Evolutionary conservation across 2,888 invertebrate species (phyloP).

Genomic region (Philereme vetulata): DNA sequence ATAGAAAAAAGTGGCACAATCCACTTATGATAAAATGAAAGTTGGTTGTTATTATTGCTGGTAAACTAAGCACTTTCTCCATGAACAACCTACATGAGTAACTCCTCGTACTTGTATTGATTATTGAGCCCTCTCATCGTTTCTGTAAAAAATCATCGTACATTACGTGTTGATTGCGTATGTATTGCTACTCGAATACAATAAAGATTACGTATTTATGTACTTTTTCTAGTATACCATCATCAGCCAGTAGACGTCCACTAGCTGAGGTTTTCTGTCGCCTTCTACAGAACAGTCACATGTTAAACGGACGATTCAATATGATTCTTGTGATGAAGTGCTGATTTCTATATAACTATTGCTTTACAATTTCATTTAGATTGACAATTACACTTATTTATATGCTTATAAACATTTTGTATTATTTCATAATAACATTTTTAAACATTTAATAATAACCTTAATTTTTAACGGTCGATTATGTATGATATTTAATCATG

Average conservation of each 20-base stretch:
- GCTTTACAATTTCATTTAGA: background rate
- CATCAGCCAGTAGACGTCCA: too few relatives aligned
- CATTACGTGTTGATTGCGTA: slow-evolving; percentile 25
- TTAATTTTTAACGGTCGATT: slow-evolving; percentile 10
- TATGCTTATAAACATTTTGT: too few relatives aligned
- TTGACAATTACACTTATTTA: too few relatives aligned
- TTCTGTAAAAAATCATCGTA: slow-evolving; percentile 19
- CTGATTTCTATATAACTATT: too few relatives aligned
- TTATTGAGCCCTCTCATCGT: slow-evolving; percentile 5
- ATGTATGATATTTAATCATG: slow-evolving; percentile 4
- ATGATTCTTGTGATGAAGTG: background rate
- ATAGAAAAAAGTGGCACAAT: too few relatives aligned
- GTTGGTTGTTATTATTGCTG: slow-evolving; percentile 53
- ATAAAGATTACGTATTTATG: slow-evolving; percentile 4
- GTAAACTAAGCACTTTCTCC: slow-evolving; percentile 65
- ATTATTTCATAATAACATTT: too few relatives aligned
- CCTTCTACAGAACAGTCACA: too few relatives aligned
- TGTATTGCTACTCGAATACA: background rate
- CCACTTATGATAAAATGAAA: slow-evolving; percentile 63
- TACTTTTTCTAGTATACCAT: too few relatives aligned
- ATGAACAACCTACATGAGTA: background rate
- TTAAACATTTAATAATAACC: background rate
- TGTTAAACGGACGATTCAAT: too few relatives aligned
- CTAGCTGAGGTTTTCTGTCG: too few relatives aligned
- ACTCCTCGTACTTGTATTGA: slow-evolving; percentile 32